Conservation (phyloP, 2,888 invertebrate species). For the Cosmia trapezina region DNA sequence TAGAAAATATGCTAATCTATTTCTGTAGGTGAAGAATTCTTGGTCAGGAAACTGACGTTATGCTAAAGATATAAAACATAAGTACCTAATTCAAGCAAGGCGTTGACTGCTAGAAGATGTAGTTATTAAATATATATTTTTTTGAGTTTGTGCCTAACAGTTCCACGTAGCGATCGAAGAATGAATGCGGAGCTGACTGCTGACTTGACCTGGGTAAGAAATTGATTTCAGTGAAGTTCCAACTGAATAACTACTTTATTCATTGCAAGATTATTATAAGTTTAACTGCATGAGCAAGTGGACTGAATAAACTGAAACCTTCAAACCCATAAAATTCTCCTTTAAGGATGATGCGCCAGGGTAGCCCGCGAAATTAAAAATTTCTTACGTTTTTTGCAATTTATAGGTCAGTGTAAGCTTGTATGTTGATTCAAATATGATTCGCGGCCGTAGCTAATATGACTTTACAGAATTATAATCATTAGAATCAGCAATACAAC, state of each 20-base stretch:
- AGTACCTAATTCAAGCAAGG: neutral
- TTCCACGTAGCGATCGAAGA: neutral
- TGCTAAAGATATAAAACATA: neutral
- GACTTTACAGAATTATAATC: no score
- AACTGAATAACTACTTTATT: neutral
- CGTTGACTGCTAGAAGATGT: neutral
- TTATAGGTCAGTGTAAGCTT: no score
- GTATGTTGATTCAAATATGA: no score
- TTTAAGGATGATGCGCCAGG: no score
- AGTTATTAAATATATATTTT: neutral
- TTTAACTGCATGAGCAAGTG: no score
- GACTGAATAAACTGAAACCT: neutral
- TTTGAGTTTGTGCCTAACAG: no score
- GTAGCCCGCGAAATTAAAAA: no score
- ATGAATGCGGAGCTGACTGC: no score
- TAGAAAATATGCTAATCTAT: constrained; percentile 38
- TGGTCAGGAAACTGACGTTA: constrained; percentile 13
- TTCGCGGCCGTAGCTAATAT: no score
- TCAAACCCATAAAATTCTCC: neutral
- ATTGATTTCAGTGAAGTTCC: neutral
- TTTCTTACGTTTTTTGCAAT: no score
- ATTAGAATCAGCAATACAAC: no score
- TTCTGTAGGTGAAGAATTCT: constrained; percentile 17
- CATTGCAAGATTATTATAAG: neutral
- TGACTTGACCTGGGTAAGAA: neutral